These are phyloP conservation scores for Ceramica pisi DNA, from an alignment of 2,888 invertebrate genomes.

Conservation along the genomic window DNA sequence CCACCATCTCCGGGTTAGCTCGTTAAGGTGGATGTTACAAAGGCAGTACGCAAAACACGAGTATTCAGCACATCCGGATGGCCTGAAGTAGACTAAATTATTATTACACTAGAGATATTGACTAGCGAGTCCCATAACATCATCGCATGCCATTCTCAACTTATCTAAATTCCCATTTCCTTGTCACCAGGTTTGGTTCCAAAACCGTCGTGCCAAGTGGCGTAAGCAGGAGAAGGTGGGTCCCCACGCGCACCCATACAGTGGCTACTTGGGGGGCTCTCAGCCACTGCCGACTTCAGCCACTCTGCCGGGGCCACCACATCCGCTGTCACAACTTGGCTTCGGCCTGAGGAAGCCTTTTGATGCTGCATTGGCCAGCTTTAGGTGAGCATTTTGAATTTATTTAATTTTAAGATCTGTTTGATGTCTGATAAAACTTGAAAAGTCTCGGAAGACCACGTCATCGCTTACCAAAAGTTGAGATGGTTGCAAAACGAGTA, in stretches of 20 bases:
- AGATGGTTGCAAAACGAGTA: background rate
- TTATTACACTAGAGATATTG: too few relatives aligned
- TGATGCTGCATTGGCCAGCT: slow-evolving; percentile 93
- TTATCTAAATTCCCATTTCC: background rate
- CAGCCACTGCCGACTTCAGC: slow-evolving; percentile 92
- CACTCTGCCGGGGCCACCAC: slow-evolving; percentile 93
- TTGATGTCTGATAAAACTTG: background rate
- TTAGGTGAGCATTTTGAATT: slow-evolving; percentile 88
- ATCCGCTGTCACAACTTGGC: slow-evolving; percentile 94
- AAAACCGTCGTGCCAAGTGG: slow-evolving; percentile 98
- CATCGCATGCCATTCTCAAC: background rate
- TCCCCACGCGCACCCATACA: slow-evolving; percentile 97
- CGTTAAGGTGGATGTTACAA: too few relatives aligned
- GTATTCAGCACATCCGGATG: too few relatives aligned
- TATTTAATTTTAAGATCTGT: background rate
- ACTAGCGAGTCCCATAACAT: background rate
- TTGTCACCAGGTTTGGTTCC: slow-evolving; percentile 96
- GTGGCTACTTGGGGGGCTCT: slow-evolving; percentile 94
- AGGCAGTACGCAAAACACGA: too few relatives aligned
- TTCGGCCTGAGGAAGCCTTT: slow-evolving; percentile 94
- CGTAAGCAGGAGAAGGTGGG: slow-evolving; percentile 98
- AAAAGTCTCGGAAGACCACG: background rate
- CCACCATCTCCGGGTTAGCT: too few relatives aligned
- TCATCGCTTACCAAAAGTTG: background rate
- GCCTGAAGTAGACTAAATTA: too few relatives aligned